A percentile compares a stretch with the other conserved stretches of the same genome.
Conservation (phyloP, 1,140 invertebrate genomes). For the Copidosoma floridanum region DNA sequence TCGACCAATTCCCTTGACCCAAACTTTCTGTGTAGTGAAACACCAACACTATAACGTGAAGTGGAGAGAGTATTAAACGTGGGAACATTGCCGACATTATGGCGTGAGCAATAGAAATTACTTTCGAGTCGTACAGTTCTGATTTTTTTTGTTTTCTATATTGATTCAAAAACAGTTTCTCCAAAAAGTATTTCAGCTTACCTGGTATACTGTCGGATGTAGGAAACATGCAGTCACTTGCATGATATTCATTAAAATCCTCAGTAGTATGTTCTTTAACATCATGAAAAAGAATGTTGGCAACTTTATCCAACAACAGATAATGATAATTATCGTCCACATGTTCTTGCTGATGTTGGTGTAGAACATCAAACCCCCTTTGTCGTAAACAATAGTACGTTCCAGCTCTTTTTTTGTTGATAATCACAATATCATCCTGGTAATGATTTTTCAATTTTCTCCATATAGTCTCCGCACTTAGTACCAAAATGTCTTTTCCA, state of each 20-base stretch:
- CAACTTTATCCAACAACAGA: neutral
- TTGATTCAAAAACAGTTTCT: neutral
- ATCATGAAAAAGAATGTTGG: neutral
- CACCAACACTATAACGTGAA: neutral
- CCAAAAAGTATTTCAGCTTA: neutral
- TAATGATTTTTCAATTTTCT: neutral
- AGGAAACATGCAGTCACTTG: neutral
- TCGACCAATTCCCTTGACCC: neutral
- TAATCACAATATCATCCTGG: neutral
- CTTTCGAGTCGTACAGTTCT: neutral
- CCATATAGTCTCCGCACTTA: neutral
- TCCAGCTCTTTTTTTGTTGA: neutral
- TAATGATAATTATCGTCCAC: neutral
- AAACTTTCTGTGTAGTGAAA: neutral
- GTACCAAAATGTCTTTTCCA: neutral
- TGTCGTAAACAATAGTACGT: neutral
- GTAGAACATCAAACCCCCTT: neutral
- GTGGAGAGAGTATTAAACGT: neutral
- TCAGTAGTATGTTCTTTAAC: neutral
- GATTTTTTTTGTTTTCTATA: neutral
- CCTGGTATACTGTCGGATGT: neutral
- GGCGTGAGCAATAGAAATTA: neutral
- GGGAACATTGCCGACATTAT: neutral
- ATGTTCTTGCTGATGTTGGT: neutral
- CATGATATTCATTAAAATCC: neutral